Evolutionary conservation across 2,113 vertebrate species (phyloP).

Genomic region (Scortum barcoo): DNA sequence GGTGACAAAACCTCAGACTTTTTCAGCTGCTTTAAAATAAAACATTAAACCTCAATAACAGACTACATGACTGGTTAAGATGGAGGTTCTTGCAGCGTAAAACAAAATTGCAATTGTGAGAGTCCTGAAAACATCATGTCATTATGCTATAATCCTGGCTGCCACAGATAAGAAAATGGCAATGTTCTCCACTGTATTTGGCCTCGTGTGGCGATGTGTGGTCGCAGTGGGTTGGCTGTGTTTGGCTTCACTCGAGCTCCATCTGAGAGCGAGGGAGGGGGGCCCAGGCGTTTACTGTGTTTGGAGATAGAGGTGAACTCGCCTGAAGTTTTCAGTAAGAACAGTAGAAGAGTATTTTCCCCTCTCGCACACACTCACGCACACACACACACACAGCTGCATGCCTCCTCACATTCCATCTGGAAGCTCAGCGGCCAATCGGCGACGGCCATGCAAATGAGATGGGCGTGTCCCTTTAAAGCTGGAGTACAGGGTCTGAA

Average conservation of each 20-base stretch:
- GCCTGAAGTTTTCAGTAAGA: slow-evolving; percentile 45
- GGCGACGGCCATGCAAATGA: slow-evolving; percentile 71
- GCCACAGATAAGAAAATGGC: slow-evolving; percentile 59
- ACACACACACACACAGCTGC: slow-evolving; percentile 34
- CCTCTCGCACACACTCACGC: slow-evolving; percentile 21
- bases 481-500: slow-evolving; percentile 86
- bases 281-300: slow-evolving; percentile 27
- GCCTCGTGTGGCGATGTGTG: slow-evolving; percentile 49
- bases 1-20: background rate
- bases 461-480: slow-evolving; percentile 69
- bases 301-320: slow-evolving; percentile 37
- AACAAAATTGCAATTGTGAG: slow-evolving; percentile 28
- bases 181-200: slow-evolving; percentile 60
- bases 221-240: slow-evolving; percentile 49
- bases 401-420: slow-evolving; percentile 77
- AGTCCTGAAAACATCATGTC: slow-evolving; percentile 51
- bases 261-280: slow-evolving; percentile 26
- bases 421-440: slow-evolving; percentile 74
- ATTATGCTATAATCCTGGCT: slow-evolving; percentile 42
- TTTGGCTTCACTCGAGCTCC: slow-evolving; percentile 51
- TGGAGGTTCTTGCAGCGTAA: slow-evolving; percentile 6
- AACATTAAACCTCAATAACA: background rate
- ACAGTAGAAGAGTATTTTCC: slow-evolving; percentile 63
- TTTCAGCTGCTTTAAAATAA: background rate
- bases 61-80: background rate